Evolutionary conservation across 2,113 vertebrate genomes (phyloP).

Genomic region (Epinephelus cyanopodus): DNA sequence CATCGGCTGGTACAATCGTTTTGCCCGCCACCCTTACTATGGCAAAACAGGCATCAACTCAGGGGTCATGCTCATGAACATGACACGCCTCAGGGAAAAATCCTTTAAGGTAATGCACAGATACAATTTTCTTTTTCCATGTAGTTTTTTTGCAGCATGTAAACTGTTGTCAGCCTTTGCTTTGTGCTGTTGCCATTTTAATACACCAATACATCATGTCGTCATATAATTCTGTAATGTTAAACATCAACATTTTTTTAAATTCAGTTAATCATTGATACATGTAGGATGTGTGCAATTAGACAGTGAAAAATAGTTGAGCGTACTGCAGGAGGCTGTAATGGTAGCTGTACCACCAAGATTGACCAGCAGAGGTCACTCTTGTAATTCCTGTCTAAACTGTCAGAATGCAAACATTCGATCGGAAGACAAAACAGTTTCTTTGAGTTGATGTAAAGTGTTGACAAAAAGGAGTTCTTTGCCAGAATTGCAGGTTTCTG

Average conservation of each 20-base stretch:
- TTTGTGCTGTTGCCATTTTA: not conserved
- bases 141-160: not conserved
- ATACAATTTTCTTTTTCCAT: too few species aligned
- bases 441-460: constrained; percentile 20
- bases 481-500: constrained; percentile 1
- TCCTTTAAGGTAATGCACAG: constrained; percentile 89
- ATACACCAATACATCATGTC: not conserved
- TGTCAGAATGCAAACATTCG: not conserved
- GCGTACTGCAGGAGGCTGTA: not conserved
- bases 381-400: constrained; percentile 52
- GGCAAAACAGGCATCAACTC: constrained; percentile 96
- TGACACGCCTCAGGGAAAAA: constrained; percentile 94
- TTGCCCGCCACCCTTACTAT: constrained; percentile 95
- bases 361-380: constrained; percentile 79
- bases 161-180: not conserved
- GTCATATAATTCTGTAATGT: not conserved
- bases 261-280: not conserved
- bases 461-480: not conserved
- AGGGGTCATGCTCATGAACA: constrained; percentile 98
- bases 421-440: not conserved
- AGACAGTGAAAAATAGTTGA: not conserved
- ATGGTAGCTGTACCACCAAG: constrained; percentile 25
- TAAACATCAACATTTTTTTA: not conserved
- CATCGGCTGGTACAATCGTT: constrained; percentile 98
- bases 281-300: not conserved